Evolutionary conservation across 2,797 vertebrate genomes (phyloP).

Genomic region (Hephaestus fuliginosus): DNA sequence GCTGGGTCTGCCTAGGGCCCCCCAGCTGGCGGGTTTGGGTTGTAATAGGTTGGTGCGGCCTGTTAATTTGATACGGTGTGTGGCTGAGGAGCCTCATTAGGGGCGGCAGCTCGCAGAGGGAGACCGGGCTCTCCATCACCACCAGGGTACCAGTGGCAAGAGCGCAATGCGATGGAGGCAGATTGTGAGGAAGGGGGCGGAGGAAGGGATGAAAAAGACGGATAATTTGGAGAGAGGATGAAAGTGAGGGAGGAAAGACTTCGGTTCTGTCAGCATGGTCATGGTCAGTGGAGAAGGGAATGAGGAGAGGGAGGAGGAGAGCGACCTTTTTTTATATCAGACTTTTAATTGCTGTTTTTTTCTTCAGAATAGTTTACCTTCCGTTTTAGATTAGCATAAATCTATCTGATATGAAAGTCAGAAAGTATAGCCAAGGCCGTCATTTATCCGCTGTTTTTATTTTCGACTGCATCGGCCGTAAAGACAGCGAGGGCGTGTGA

Average conservation of each 20-base stretch:
- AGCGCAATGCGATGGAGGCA: constrained; percentile 56
- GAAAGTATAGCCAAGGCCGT: constrained; percentile 16
- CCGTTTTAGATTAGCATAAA: constrained; percentile 8
- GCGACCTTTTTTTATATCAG: constrained; percentile 3
- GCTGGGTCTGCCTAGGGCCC: constrained; percentile 52
- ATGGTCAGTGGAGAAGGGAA: constrained; percentile 28
- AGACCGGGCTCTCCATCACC: constrained; percentile 67
- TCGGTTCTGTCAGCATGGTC: constrained; percentile 31
- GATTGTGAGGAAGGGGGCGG: constrained; percentile 19
- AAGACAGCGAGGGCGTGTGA: constrained; percentile 13
- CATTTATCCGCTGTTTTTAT: constrained; percentile 45
- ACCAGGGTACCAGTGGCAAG: constrained; percentile 50
- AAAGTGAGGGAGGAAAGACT: constrained; percentile 26
- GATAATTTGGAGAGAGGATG: constrained; percentile 43
- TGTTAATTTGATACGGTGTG: constrained; percentile 82
- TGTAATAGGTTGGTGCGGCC: constrained; percentile 78
- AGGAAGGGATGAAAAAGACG: constrained; percentile 25
- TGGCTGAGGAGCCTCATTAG: constrained; percentile 79
- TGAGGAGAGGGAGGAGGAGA: constrained; percentile 4
- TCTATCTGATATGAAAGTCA: constrained; percentile 47
- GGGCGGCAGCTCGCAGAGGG: constrained; percentile 55
- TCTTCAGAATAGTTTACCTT: constrained; percentile 15
- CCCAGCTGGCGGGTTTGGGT: constrained; percentile 59
- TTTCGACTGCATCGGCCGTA: not conserved
- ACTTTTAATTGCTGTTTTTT: not conserved